Evolutionary conservation across 2,888 invertebrate genomes (phyloP).

Genomic region (Synanthedon tipuliformis): DNA sequence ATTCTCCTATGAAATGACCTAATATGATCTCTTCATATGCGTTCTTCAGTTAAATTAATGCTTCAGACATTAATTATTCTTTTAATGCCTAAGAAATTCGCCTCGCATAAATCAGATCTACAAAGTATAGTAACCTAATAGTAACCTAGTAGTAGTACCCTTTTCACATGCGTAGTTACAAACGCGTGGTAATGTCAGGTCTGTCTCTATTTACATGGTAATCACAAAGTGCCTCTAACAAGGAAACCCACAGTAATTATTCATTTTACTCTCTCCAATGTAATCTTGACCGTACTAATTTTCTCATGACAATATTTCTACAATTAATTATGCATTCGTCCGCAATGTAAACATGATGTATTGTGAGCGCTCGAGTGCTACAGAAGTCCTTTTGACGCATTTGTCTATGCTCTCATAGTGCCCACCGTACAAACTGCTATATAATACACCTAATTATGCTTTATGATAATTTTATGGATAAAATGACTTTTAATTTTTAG

Average conservation of each 20-base stretch:
- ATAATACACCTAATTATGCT: constrained; percentile 63
- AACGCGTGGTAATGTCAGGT: too few relatives aligned
- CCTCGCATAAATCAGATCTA: too few relatives aligned
- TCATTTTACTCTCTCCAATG: constrained; percentile 14
- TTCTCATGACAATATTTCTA: constrained; percentile 63
- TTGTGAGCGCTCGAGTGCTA: constrained; percentile 20
- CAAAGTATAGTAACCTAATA: too few relatives aligned
- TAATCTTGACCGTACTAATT: constrained; percentile 37
- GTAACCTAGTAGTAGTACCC: too few relatives aligned
- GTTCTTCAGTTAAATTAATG: too few relatives aligned
- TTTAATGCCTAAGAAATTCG: too few relatives aligned
- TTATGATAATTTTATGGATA: constrained; percentile 58
- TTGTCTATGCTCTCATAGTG: constrained; percentile 21
- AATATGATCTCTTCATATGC: too few relatives aligned
- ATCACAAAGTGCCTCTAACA: constrained; percentile 1
- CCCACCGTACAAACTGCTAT: constrained; percentile 55
- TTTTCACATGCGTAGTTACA: too few relatives aligned
- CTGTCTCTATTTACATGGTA: too few relatives aligned
- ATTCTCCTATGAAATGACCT: too few relatives aligned
- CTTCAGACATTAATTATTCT: too few relatives aligned
- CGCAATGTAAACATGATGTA: constrained; percentile 59
- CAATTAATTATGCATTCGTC: constrained; percentile 65
- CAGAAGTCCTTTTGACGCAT: constrained; percentile 14
- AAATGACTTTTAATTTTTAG: constrained; percentile 32
- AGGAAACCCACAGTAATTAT: constrained; percentile 16